phyloP scores from a whole-genome alignment of 2,888 invertebrate species.

The Chrysodeixis includens region DNA sequence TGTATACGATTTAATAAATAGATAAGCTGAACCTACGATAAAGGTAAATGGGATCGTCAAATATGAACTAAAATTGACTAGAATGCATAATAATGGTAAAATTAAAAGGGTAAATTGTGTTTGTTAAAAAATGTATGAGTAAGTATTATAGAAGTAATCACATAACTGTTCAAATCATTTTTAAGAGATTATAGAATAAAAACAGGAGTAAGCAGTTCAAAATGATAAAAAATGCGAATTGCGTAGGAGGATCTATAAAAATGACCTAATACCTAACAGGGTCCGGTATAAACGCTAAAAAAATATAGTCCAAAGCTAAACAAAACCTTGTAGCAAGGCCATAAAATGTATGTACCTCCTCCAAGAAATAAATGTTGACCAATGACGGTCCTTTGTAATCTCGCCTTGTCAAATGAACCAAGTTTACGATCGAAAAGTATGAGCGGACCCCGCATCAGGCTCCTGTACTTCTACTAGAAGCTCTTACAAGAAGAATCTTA shows the following conservation, averaged over 20 bases:
- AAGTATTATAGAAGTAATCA: no score
- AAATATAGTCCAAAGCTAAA: neutral
- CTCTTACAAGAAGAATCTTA: no score
- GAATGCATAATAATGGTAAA: neutral
- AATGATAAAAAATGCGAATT: no score
- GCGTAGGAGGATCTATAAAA: no score
- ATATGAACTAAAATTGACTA: neutral
- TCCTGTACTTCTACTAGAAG: neutral
- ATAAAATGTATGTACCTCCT: conserved; percentile 1
- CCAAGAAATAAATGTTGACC: conserved; percentile 5
- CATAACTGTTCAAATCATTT: no score
- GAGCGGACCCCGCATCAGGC: neutral
- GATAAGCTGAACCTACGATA: conserved; percentile 20
- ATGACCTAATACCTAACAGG: neutral
- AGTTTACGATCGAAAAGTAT: conserved; percentile 7
- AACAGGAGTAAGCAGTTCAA: no score
- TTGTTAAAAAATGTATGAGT: no score
- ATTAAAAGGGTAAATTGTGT: no score
- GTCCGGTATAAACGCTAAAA: neutral
- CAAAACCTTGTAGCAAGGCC: conserved; percentile 1
- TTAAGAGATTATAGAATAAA: no score
- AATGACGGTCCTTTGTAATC: conserved; percentile 6
- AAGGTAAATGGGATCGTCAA: neutral
- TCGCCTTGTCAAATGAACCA: conserved; percentile 5
- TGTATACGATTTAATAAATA: conserved; percentile 31